A percentile compares a stretch with the other conserved stretches of the same genome.
Evolutionary conservation across 2,888 invertebrate species (phyloP).

Genomic region (Pyrocoelia pectoralis): DNA sequence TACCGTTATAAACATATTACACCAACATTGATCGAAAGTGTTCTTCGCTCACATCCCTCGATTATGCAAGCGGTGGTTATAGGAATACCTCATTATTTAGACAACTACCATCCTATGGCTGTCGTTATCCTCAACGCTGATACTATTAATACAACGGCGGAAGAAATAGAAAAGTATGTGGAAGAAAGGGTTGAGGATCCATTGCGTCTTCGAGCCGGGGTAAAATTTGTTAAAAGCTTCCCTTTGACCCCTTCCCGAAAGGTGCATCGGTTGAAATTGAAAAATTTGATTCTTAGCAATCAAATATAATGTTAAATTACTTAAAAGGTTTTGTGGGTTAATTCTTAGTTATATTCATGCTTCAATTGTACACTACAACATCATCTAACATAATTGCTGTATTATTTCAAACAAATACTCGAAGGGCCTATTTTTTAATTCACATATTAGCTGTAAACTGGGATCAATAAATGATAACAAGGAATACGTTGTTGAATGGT

Average conservation of each 20-base stretch:
- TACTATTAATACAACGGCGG: not conserved
- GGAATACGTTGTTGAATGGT: no score
- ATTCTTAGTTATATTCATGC: no score
- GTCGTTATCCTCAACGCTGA: constrained; percentile 39
- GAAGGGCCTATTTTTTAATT: no score
- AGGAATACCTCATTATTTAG: constrained; percentile 51
- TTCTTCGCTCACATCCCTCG: constrained; percentile 49
- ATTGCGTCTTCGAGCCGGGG: not conserved
- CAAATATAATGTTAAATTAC: no score
- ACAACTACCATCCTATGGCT: constrained; percentile 52
- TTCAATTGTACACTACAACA: no score
- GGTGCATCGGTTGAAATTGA: not conserved
- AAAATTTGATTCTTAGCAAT: not conserved
- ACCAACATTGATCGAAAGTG: constrained; percentile 50
- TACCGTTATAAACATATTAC: constrained; percentile 62
- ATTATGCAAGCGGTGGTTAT: constrained; percentile 48
- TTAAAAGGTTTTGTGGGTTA: no score
- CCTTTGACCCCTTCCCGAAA: not conserved
- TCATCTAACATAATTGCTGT: no score
- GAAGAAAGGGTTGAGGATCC: not conserved
- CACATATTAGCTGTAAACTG: no score
- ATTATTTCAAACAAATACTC: no score
- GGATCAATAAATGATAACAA: no score
- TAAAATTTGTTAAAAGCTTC: not conserved
- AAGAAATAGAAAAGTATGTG: not conserved